Percentiles rank a stretch among this genome's conserved stretches.
These are phyloP conservation scores for Raja brachyura DNA, from an alignment of 2,113 vertebrate species.

Conservation along the genomic window DNA sequence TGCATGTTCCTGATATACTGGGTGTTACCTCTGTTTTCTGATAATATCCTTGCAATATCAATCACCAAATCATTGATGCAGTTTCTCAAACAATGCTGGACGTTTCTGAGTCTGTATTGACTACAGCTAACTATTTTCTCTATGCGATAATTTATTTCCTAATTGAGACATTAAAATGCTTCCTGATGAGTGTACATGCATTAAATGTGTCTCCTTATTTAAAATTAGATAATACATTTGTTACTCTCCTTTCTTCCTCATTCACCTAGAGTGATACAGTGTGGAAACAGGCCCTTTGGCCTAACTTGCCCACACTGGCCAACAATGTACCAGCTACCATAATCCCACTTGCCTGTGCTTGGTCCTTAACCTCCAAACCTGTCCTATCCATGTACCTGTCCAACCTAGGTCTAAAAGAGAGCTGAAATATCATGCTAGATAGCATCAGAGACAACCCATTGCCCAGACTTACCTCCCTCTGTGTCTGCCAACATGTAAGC, in stretches of 20 bases:
- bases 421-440: background rate
- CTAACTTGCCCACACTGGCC: too few relatives aligned
- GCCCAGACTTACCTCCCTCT: too few relatives aligned
- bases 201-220: background rate
- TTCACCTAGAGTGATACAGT: too few relatives aligned
- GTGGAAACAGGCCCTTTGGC: too few relatives aligned
- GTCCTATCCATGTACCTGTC: too few relatives aligned
- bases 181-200: background rate
- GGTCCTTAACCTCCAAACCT: too few relatives aligned
- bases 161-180: background rate
- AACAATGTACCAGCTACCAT: too few relatives aligned
- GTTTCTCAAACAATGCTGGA: background rate
- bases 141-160: background rate
- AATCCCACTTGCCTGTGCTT: too few relatives aligned
- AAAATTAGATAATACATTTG: background rate
- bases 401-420: too few relatives aligned
- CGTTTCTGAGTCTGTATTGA: background rate
- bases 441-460: too few relatives aligned
- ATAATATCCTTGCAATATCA: background rate
- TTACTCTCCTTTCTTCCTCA: background rate
- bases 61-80: background rate
- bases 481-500: too few relatives aligned
- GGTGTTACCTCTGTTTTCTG: background rate
- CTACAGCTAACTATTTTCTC: background rate
- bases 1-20: background rate